A percentile compares a stretch with the other conserved stretches of the same genome.
phyloP scores from a whole-genome alignment of 2,797 vertebrate genomes.

The Setipinna tenuifilis region DNA sequence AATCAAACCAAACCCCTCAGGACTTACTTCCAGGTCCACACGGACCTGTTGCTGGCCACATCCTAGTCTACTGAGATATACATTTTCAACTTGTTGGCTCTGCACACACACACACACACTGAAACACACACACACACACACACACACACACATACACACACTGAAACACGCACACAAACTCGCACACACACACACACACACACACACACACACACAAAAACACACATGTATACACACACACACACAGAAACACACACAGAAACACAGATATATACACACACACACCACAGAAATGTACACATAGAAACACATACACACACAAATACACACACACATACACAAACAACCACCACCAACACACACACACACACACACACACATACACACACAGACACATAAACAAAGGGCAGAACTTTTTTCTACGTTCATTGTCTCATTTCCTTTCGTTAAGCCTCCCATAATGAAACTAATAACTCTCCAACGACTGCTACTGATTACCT shows the following conservation, averaged over 20 bases:
- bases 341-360: background rate
- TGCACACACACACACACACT: background rate
- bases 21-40: no score
- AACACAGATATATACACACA: background rate
- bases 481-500: background rate
- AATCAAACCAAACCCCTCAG: background rate
- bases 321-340: background rate
- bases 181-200: background rate
- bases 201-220: background rate
- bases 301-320: background rate
- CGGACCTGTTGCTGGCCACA: no score
- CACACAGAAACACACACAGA: slow-evolving; percentile 5
- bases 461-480: slow-evolving; percentile 14
- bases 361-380: background rate
- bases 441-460: background rate
- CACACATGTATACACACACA: background rate
- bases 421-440: slow-evolving; percentile 17
- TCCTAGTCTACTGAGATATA: no score
- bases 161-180: background rate
- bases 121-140: no score
- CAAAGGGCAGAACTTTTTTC: background rate
- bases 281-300: background rate
- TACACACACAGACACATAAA: background rate
- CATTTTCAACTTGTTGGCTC: no score
- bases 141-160: no score